phyloP scores from a whole-genome alignment of 2,797 vertebrate species.

The Hirundo rustica region DNA sequence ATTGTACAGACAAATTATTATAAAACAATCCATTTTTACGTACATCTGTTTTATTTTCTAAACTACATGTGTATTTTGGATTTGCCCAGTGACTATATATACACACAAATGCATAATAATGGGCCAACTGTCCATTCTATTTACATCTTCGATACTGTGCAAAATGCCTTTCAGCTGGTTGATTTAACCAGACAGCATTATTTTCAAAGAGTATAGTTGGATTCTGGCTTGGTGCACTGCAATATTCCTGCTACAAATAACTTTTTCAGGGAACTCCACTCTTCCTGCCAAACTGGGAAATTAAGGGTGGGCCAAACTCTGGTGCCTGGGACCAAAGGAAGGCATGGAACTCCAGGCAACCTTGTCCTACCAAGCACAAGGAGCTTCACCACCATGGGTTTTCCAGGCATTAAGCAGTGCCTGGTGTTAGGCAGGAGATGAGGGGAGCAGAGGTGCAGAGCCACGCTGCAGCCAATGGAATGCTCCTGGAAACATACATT shows the following conservation, averaged over 20 bases:
- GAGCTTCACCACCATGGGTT: background rate
- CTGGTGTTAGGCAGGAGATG: background rate
- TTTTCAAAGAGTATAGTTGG: slow-evolving; percentile 28
- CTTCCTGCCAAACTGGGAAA: background rate
- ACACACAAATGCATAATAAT: background rate
- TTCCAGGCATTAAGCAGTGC: background rate
- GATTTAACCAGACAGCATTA: slow-evolving; percentile 46
- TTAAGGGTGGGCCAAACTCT: background rate
- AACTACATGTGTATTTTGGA: slow-evolving; percentile 7
- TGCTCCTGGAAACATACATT: background rate
- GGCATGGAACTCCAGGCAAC: background rate
- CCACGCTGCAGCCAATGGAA: background rate
- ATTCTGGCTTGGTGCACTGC: slow-evolving; percentile 24
- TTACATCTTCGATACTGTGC: slow-evolving; percentile 45
- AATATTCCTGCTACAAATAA: slow-evolving; percentile 34
- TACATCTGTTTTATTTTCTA: slow-evolving; percentile 33
- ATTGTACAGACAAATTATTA: background rate
- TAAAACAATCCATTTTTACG: background rate
- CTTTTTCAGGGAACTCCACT: background rate
- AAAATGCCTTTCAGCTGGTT: slow-evolving; percentile 59
- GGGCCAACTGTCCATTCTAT: slow-evolving; percentile 29
- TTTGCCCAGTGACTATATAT: background rate
- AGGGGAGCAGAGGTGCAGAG: background rate
- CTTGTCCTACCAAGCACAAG: background rate
- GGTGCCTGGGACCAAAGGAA: background rate